phyloP scores from a whole-genome alignment of 2,797 vertebrate genomes.

The Gallinago solitaria region DNA sequence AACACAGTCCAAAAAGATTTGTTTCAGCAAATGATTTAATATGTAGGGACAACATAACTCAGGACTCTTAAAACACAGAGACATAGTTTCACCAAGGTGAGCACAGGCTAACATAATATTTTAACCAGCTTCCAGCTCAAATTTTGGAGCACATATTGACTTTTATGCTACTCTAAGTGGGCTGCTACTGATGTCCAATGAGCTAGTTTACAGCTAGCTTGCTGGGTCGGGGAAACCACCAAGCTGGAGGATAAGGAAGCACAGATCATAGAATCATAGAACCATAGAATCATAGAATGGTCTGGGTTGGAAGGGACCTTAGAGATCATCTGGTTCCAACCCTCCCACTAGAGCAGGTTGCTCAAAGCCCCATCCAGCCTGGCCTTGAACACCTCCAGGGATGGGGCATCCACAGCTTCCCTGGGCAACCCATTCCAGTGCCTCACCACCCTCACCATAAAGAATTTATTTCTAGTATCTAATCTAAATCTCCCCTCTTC shows the following conservation, averaged over 20 bases:
- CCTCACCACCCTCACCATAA: no score
- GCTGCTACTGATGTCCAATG: neutral
- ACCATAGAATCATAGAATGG: no score
- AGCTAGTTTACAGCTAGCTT: neutral
- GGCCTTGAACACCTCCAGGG: no score
- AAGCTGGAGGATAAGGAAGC: neutral
- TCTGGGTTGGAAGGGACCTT: no score
- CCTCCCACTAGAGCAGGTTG: no score
- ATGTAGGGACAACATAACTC: neutral
- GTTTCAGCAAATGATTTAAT: neutral
- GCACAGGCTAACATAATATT: neutral
- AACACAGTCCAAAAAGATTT: constrained; percentile 22
- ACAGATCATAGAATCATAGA: neutral
- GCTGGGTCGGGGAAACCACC: neutral
- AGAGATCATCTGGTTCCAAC: no score
- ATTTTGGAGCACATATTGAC: neutral
- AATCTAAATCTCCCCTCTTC: no score
- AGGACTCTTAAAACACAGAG: neutral
- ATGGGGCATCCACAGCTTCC: no score
- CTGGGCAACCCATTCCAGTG: no score
- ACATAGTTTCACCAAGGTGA: neutral
- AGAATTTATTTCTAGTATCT: no score
- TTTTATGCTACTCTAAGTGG: neutral
- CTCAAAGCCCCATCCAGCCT: no score
- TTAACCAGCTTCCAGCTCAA: neutral